Evolutionary conservation across 2,797 vertebrate species (phyloP), one percentile per base, ranked within the genome.

Genomic region (Coccyzus lansbergi): DNA sequence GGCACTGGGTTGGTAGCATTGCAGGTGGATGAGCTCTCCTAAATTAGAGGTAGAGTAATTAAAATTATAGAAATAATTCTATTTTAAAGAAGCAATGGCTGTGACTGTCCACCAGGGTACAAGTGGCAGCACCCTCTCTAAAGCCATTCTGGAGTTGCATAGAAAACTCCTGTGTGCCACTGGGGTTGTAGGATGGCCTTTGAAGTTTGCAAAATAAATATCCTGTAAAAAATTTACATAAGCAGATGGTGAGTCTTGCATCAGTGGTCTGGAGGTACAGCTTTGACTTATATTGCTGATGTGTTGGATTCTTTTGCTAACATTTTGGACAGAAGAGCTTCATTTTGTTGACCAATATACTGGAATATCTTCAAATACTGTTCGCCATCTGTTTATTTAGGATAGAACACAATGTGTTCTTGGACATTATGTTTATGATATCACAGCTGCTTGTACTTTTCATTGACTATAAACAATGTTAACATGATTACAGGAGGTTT

Each of bases 401-500:
- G 38, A 44, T 28, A 81, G 59, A 88, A 89, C 83, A 86, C 89
- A 92, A 16, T 82, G 56, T 95, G 79, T 93, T 89, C 79, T 93
- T 88, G 92, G 77, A 95, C n/a, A 10, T 48, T 56, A 1, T 58
- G 20, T 63, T 92, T 67, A 52, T 94, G 81, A 93, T 60, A 91
- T 93, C 93, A 78, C 29, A 76, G 44, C 33, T 84, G 38, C 14
- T 83, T 90, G 59, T 81, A 36, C n/a, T 88, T 93, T 86, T 74
- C 24, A 88, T 92, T 96, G 67, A 89, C 74, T 83, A 28, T 95
- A 64, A 68, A 82, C 55, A 88, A 80, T 97, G 74, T 95, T 97
- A 91, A 93, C 94, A 36, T 95, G 29, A 62, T 97, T 98, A 58
- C 96, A 99, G 99, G 99, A 99, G 97, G 99, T 99, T 97, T 99